These are phyloP conservation scores for Coracopsis vasa DNA, from an alignment of 2,113 vertebrate species.

Conservation along the genomic window DNA sequence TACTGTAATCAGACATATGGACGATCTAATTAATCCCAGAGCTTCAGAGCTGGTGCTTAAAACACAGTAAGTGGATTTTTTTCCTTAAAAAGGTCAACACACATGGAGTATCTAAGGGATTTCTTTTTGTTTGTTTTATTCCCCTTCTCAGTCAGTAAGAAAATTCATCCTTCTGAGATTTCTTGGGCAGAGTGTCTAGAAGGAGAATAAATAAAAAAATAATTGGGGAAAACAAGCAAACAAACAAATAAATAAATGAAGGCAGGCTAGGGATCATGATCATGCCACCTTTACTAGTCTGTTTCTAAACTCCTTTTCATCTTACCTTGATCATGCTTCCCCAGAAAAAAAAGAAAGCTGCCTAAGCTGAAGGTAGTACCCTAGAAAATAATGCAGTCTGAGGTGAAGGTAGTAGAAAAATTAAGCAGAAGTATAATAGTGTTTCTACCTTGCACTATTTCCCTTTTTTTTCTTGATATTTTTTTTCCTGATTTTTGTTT, in stretches of 20 bases:
- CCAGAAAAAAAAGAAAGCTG: neutral
- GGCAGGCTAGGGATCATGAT: neutral
- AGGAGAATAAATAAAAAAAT: neutral
- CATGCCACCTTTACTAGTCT: neutral
- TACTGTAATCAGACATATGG: constrained; percentile 12
- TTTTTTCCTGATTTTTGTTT: neutral
- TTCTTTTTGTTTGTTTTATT: neutral
- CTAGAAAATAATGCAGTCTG: neutral
- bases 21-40: constrained; percentile 38
- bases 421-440: neutral
- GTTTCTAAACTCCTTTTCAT: neutral
- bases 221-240: neutral
- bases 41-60: neutral
- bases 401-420: neutral
- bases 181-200: neutral
- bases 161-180: neutral
- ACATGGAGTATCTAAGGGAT: neutral
- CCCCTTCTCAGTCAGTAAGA: neutral
- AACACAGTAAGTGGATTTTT: neutral
- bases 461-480: fast-evolving
- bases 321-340: neutral
- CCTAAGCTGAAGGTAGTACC: neutral
- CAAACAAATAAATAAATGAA: neutral
- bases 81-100: constrained; percentile 15
- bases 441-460: neutral